Base-by-base conservation (phyloP, 2,888 invertebrate genomes). In the Thera obeliscata region DNA sequence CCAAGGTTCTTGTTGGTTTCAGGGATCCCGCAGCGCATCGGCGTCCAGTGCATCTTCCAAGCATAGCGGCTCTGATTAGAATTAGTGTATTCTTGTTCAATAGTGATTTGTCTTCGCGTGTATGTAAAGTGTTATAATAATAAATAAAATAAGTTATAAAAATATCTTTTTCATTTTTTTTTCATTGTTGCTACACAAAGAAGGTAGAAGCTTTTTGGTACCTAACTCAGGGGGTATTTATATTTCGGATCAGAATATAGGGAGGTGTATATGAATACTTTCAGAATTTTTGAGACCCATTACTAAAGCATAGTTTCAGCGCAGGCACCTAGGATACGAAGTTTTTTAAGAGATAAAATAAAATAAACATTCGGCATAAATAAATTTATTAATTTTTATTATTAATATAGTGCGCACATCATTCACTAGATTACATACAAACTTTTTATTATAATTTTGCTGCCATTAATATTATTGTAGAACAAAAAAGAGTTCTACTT, bases 21-120 rank as follows among this genome's bases (percentile, higher is more conserved):
- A 93, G 93, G 91, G 89, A 2, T 92, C 93, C 2, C 88, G 93
- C 3, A 93, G 93, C 56, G 91, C 88, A 0, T 93, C 93, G 0
- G 93, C 92, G 0, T 93, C 93, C 0, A 93, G 93, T 56, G 91
- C 88, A 0, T 89, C 92, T 2, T 92, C 93, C 0, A 84, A 81
- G 11, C 89, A 80, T 73, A 93, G 92, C 62, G 91, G 88, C 50
- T 92, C 92, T 0, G 91, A 92, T 63, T 93, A 84, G 74, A 55
- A 46, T 56, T 12, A 12, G 9, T 43, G 3, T 61, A 50, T 43
- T 54, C 4, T 54, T 57, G 12, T 7, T n/a, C n/a, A 22, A 57
- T 46, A 7, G 56, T 38, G 5, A n/a, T 61, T 3, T 54, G 38
- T 48, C 33, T 61, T 35, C 64, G 38, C 12, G 56, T 55, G 62